Evolutionary conservation across 2,797 vertebrate species (phyloP), one percentile per base, ranked within the genome.

Genomic region (Ataeniobius toweri): DNA sequence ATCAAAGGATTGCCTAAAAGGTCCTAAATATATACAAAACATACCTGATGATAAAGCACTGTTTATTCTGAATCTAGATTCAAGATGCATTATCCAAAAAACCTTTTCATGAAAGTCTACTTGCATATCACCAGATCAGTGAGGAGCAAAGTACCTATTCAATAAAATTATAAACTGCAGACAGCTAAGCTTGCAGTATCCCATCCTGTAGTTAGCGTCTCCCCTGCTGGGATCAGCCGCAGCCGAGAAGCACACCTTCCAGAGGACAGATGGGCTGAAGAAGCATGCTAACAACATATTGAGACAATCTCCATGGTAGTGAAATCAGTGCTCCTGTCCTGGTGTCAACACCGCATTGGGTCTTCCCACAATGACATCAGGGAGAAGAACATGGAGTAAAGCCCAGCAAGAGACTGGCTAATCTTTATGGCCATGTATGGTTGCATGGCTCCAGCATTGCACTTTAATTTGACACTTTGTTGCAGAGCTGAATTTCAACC

Each of bases 261-360:
- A 22, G 83, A 56, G 87, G 80, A 83, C 84, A 87, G 90, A 89
- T 83, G 85, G 79, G 85, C 89, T 86, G 75, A 84, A 91, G 80
- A 82, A 58, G 81, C 74, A 61, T 22, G 10, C 44, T 72, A 73
- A 76, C 83, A 83, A 86, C 82, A 77, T 85, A 85, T 75, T 69
- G 80, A 84, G 80, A 90, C 65, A 70, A 76, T 90, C 79, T 86
- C 79, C 2, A 61, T 31, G 59, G 67, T 71, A 76, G 76, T 28
- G 76, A 81, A 85, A 89, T 85, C 82, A 80, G 81, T 77, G 80
- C 58, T 69, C 82, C 73, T 73, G 68, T 68, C 69, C 76, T 2
- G 12, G 39, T 59, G 72, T 81, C 79, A 79, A 76, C 73, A 0
- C 86, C 24, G 73, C 71, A 81, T 14, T 77, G 31, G 58, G 79